Percentiles rank a stretch among this genome's conserved stretches.
phyloP scores from a whole-genome alignment of 2,888 invertebrate genomes.

The Epinotia bilunana region DNA sequence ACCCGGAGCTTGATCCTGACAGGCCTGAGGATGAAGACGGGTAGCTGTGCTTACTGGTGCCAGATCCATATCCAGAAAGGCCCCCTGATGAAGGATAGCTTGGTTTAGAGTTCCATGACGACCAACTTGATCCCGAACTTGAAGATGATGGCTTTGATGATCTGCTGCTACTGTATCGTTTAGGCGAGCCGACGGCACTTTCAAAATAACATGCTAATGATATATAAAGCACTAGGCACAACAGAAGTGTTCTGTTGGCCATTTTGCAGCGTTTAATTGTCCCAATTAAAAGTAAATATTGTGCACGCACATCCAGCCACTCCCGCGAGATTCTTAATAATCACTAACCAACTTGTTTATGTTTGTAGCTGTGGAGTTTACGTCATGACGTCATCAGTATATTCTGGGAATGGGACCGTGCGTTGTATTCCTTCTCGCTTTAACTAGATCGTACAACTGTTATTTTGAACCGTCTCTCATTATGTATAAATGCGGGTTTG shows the following conservation, averaged over 20 bases:
- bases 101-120: conserved; percentile 37
- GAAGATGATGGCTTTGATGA: conserved; percentile 41
- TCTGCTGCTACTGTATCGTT: conserved; percentile 50
- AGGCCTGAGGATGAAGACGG: conserved; percentile 49
- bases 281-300: conserved; percentile 12
- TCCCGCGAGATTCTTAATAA: conserved; percentile 6
- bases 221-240: conserved; percentile 66
- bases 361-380: neutral
- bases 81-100: conserved; percentile 31
- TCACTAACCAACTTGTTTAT: conserved; percentile 27
- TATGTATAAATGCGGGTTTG: neutral
- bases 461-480: neutral
- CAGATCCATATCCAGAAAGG: conserved; percentile 38
- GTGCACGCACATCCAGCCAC: conserved; percentile 9
- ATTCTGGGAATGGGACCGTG: conserved; percentile 53
- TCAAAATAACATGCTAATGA: conserved; percentile 58
- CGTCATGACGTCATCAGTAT: conserved; percentile 51
- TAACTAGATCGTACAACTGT: neutral
- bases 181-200: conserved; percentile 51
- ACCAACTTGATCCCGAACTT: conserved; percentile 46
- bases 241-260: conserved; percentile 67
- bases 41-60: conserved; percentile 29
- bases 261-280: conserved; percentile 52
- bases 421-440: conserved; percentile 17
- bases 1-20: conserved; percentile 48